Conservation (phyloP, 2,113 vertebrate species). For the Pelecanoides urinatrix region DNA sequence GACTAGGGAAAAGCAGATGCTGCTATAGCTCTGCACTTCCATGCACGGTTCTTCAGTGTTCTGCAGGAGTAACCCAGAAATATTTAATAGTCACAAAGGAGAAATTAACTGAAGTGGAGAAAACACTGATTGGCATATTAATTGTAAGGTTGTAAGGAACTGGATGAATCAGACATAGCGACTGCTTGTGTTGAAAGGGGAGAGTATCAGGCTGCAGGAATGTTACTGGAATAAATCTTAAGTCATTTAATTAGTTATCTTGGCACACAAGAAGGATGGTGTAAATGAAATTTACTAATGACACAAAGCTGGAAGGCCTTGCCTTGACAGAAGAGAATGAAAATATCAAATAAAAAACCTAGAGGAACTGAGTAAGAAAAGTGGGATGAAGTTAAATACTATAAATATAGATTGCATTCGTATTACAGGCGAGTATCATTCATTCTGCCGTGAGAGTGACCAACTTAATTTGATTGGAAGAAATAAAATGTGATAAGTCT, state of each 20-base stretch:
- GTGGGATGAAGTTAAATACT: not conserved
- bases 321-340: not conserved
- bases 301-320: not conserved
- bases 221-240: not conserved
- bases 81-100: not conserved
- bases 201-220: not conserved
- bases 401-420: not conserved
- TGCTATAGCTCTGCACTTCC: not conserved
- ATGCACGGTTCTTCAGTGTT: not conserved
- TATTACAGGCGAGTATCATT: not conserved
- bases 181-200: not conserved
- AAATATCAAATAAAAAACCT: not conserved
- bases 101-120: not conserved
- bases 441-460: not conserved
- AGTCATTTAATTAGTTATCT: not conserved
- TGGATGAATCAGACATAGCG: not conserved
- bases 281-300: not conserved
- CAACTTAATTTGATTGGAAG: not conserved
- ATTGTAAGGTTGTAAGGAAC: not conserved
- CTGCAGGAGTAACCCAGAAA: not conserved
- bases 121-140: not conserved
- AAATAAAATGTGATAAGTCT: not conserved
- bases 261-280: not conserved
- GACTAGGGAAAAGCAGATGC: not conserved
- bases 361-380: not conserved